Evolutionary conservation across 2,888 invertebrate genomes (phyloP).

Genomic region (Nomada ferruginata): DNA sequence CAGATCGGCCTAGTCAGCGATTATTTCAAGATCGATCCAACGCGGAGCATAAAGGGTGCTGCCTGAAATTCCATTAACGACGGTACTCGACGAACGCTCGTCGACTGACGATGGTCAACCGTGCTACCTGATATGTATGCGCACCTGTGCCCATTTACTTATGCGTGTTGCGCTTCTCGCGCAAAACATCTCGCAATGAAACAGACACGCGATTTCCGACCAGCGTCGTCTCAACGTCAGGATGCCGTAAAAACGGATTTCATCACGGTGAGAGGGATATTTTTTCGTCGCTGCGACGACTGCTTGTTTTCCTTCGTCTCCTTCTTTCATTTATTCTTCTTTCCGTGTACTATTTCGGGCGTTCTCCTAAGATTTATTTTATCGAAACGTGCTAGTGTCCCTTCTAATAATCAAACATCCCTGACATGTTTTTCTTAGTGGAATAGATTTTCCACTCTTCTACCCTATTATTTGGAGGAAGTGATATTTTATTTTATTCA

Average conservation of each 20-base stretch:
- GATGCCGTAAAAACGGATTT: constrained; percentile 50
- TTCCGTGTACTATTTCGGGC: constrained; percentile 1
- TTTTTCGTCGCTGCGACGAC: constrained; percentile 9
- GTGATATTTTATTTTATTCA: too few relatives aligned
- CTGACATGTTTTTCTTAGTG: too few relatives aligned
- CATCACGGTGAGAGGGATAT: constrained; percentile 1
- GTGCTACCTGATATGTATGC: constrained; percentile 58
- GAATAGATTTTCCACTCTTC: too few relatives aligned
- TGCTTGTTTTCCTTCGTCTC: constrained; percentile 15
- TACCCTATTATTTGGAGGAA: too few relatives aligned
- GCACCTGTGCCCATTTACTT: constrained; percentile 52
- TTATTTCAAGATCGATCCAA: constrained; percentile 38
- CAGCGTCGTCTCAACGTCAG: constrained; percentile 45
- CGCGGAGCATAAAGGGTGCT: constrained; percentile 38
- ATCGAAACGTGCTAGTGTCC: too few relatives aligned
- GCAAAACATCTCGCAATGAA: constrained; percentile 46
- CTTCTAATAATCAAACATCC: too few relatives aligned
- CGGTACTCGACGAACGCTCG: constrained; percentile 49
- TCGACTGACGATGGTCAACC: constrained; percentile 57
- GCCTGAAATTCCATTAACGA: constrained; percentile 61
- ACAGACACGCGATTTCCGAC: constrained; percentile 66
- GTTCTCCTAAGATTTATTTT: not conserved
- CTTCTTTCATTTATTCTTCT: not conserved
- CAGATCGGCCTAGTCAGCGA: not conserved
- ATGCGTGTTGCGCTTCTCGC: constrained; percentile 53